phyloP scores from a whole-genome alignment of 2,797 vertebrate genomes.

The Vespertilio murinus region DNA sequence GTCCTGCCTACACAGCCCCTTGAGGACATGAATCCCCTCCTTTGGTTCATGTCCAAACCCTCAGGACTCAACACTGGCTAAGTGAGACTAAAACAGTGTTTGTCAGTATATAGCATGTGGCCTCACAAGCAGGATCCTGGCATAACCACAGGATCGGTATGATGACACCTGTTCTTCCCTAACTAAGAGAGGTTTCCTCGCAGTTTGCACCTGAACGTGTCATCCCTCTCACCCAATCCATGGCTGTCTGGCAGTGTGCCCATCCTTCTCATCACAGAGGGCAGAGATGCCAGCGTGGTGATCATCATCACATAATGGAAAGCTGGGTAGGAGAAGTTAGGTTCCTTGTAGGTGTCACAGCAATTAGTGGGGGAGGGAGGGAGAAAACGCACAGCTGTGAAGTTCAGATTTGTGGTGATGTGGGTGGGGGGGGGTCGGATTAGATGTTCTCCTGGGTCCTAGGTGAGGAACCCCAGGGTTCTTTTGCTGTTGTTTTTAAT shows the following conservation, averaged over 20 bases:
- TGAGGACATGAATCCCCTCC: background rate
- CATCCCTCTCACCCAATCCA: background rate
- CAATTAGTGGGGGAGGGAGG: background rate
- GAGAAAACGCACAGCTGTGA: background rate
- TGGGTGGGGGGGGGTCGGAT: background rate
- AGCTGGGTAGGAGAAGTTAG: background rate
- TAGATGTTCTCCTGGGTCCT: background rate
- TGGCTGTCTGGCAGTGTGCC: background rate
- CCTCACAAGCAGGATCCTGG: background rate
- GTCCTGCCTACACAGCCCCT: background rate
- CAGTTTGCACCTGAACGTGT: background rate
- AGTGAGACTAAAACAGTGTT: background rate
- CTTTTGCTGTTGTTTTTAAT: background rate
- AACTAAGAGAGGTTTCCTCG: background rate
- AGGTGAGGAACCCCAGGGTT: background rate
- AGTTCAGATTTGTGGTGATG: background rate
- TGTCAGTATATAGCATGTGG: background rate
- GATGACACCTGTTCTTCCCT: background rate
- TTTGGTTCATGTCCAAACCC: background rate
- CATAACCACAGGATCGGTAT: accelerated
- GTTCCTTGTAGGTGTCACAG: background rate
- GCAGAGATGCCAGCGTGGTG: background rate
- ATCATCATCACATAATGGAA: background rate
- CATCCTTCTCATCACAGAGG: background rate
- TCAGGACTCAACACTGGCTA: background rate